These are phyloP conservation scores for Diaperis boleti DNA, from an alignment of 2,888 invertebrate species.

Conservation along the genomic window DNA sequence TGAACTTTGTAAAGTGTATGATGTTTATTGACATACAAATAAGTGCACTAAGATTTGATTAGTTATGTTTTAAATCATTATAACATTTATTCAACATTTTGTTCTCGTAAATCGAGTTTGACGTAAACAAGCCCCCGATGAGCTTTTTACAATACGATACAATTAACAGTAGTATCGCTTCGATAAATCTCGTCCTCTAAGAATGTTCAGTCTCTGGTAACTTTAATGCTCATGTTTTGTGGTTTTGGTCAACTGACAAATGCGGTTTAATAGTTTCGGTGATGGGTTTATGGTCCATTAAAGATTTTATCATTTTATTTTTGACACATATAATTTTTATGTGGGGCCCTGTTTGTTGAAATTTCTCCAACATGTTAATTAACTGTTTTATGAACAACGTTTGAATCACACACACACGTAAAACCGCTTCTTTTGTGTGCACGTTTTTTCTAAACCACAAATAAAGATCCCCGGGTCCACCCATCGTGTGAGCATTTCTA, in stretches of 20 bases:
- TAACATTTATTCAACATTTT: no score
- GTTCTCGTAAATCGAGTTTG: not conserved
- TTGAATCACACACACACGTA: constrained; percentile 25
- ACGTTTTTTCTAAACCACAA: constrained; percentile 38
- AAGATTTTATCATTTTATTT: constrained; percentile 48
- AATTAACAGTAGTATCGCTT: not conserved
- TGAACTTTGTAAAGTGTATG: not conserved
- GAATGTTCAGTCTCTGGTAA: constrained; percentile 3
- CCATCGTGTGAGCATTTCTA: constrained; percentile 22
- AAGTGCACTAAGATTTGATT: no score
- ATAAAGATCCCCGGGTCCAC: constrained; percentile 17
- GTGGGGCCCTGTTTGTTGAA: constrained; percentile 32
- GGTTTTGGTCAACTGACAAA: constrained; percentile 22
- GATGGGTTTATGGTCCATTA: constrained; percentile 47
- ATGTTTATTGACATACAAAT: no score
- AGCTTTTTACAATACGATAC: not conserved
- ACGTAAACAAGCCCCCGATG: not conserved
- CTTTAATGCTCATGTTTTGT: constrained; percentile 29
- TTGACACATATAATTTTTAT: constrained; percentile 43
- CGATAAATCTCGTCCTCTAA: constrained; percentile 2
- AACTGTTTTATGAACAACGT: constrained; percentile 33
- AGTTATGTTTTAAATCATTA: no score
- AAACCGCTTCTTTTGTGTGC: constrained; percentile 29
- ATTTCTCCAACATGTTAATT: constrained; percentile 38
- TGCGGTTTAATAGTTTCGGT: constrained; percentile 42